Percentiles rank a stretch among this genome's conserved stretches.
Conservation (phyloP, 2,113 vertebrate species). For the Nettapus auritus region DNA sequence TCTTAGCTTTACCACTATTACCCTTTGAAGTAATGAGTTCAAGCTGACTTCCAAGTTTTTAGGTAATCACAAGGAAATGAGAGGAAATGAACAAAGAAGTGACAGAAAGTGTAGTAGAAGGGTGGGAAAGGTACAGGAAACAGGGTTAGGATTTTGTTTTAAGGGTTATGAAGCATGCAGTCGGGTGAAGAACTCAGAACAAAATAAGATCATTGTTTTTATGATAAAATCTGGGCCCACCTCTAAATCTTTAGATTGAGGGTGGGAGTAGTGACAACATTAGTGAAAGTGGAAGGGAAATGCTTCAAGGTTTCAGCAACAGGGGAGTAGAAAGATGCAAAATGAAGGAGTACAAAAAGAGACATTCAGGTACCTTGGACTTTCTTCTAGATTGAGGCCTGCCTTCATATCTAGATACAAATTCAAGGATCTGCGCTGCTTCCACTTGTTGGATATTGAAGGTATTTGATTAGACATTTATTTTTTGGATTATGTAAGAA, state of each 20-base stretch:
- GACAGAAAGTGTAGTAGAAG: background rate
- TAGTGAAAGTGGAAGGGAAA: background rate
- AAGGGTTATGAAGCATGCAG: background rate
- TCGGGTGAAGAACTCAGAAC: background rate
- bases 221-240: background rate
- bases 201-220: background rate
- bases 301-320: background rate
- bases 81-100: background rate
- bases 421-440: slow-evolving; percentile 11
- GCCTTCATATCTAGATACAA: background rate
- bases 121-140: background rate
- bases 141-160: background rate
- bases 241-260: background rate
- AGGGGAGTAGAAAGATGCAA: background rate
- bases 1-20: background rate
- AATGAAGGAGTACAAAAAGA: background rate
- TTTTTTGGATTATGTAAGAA: slow-evolving; percentile 43
- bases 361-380: background rate
- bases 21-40: background rate
- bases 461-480: background rate
- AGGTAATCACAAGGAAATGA: background rate
- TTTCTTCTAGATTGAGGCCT: background rate
- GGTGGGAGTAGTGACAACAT: background rate
- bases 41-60: background rate
- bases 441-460: background rate